Conservation (phyloP, 1,140 invertebrate species). For the Berghia stephanieae region DNA sequence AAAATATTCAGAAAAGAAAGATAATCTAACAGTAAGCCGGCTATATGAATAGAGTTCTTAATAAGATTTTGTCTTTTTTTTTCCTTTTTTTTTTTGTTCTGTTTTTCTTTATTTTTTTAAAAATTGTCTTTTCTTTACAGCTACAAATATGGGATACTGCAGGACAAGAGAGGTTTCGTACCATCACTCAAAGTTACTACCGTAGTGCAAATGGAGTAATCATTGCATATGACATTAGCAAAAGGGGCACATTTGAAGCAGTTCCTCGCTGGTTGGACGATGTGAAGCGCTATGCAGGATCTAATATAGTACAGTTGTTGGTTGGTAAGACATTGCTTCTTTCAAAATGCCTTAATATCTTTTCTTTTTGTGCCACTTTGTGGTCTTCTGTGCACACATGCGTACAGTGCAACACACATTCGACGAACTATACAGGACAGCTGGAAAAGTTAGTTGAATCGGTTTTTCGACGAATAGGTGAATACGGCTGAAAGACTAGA, state of each 20-base stretch:
- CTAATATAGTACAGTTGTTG: slow-evolving; percentile 86
- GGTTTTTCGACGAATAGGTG: too few species aligned
- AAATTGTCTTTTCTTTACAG: slow-evolving; percentile 70
- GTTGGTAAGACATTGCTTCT: slow-evolving; percentile 75
- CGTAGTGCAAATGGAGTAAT: slow-evolving; percentile 73
- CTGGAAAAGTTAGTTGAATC: too few species aligned
- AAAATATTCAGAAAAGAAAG: too few species aligned
- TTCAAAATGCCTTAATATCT: too few species aligned
- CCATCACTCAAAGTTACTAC: slow-evolving; percentile 83
- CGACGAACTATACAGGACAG: too few species aligned
- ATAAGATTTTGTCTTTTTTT: background rate
- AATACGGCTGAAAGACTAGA: too few species aligned
- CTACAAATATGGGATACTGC: slow-evolving; percentile 96
- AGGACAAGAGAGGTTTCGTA: slow-evolving; percentile 95
- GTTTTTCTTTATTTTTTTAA: background rate
- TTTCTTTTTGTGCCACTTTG: too few species aligned
- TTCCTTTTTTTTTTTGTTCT: background rate
- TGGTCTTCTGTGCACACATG: too few species aligned
- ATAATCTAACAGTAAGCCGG: too few species aligned
- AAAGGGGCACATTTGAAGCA: slow-evolving; percentile 86
- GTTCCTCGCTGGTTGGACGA: slow-evolving; percentile 94
- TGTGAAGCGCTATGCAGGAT: slow-evolving; percentile 89
- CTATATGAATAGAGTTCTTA: background rate
- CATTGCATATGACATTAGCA: slow-evolving; percentile 92
- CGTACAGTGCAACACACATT: too few species aligned